Evolutionary conservation across 2,113 vertebrate species (phyloP).

Genomic region (Limanda limanda): DNA sequence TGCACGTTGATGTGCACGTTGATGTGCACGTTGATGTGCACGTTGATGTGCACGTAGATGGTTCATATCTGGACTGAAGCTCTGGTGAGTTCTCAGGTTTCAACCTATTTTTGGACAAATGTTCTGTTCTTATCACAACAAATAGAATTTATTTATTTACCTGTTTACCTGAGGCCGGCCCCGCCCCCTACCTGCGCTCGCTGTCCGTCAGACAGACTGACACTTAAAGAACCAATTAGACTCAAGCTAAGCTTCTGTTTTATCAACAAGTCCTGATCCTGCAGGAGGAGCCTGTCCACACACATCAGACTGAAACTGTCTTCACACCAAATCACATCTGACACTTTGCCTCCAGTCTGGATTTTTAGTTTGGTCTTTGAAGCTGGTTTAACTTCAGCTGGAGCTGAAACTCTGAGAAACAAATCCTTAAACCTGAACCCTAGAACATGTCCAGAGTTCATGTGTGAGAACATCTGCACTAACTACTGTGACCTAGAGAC

Average conservation of each 20-base stretch:
- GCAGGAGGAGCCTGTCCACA: slow-evolving; percentile 12
- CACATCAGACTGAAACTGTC: no score
- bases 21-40: slow-evolving; percentile 26
- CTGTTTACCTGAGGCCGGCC: slow-evolving; percentile 53
- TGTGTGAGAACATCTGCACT: no score
- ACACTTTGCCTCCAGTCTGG: no score
- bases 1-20: not conserved
- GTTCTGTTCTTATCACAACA: slow-evolving; percentile 31
- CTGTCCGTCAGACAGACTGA: slow-evolving; percentile 54
- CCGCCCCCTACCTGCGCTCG: slow-evolving; percentile 6
- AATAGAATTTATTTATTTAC: slow-evolving; percentile 45
- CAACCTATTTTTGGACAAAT: slow-evolving; percentile 38
- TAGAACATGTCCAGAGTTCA: no score
- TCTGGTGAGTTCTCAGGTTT: not conserved
- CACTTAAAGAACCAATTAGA: slow-evolving; percentile 73
- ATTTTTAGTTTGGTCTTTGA: no score
- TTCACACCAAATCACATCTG: no score
- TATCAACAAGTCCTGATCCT: slow-evolving; percentile 81
- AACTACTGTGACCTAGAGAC: no score
- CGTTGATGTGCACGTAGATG: slow-evolving; percentile 60
- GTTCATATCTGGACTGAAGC: no score
- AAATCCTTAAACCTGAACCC: no score
- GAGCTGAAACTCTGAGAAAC: no score
- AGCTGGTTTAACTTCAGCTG: no score
- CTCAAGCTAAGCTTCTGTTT: slow-evolving; percentile 80